phyloP scores from a whole-genome alignment of 2,797 vertebrate species.

The Molossus molossus region DNA sequence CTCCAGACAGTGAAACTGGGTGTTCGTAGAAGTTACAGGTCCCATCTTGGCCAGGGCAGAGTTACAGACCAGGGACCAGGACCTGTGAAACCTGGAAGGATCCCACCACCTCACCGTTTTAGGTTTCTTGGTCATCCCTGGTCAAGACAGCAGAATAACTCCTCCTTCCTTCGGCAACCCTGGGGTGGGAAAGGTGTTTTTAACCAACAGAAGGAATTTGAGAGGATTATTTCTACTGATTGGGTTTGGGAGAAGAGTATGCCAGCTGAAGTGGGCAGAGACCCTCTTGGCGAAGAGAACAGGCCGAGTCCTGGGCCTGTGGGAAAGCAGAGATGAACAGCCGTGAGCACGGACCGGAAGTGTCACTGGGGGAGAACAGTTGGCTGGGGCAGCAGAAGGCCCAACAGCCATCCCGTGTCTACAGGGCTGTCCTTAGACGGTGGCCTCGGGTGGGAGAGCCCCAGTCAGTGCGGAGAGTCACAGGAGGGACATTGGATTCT shows the following conservation, averaged over 20 bases:
- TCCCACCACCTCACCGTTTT: not conserved
- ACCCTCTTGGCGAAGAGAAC: not conserved
- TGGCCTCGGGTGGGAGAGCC: not conserved
- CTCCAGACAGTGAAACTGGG: not conserved
- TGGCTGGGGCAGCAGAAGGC: not conserved
- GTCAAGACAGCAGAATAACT: not conserved
- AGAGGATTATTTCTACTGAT: not conserved
- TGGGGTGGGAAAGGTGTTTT: not conserved
- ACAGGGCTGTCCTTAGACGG: not conserved
- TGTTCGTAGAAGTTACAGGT: not conserved
- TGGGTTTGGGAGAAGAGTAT: not conserved
- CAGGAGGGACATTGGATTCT: not conserved
- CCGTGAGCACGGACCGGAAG: not conserved
- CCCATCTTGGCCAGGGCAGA: not conserved
- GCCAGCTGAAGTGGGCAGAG: not conserved
- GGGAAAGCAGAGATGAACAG: not conserved
- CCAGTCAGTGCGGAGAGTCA: not conserved
- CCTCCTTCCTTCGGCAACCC: not conserved
- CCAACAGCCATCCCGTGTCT: not conserved
- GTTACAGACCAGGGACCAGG: not conserved
- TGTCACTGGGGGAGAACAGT: not conserved
- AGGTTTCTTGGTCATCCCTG: not conserved
- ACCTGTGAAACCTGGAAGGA: not conserved
- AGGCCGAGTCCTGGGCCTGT: not conserved
- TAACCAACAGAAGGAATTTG: not conserved